Evolutionary conservation across 2,113 vertebrate species (phyloP).

Genomic region (Heteronetta atricapilla): DNA sequence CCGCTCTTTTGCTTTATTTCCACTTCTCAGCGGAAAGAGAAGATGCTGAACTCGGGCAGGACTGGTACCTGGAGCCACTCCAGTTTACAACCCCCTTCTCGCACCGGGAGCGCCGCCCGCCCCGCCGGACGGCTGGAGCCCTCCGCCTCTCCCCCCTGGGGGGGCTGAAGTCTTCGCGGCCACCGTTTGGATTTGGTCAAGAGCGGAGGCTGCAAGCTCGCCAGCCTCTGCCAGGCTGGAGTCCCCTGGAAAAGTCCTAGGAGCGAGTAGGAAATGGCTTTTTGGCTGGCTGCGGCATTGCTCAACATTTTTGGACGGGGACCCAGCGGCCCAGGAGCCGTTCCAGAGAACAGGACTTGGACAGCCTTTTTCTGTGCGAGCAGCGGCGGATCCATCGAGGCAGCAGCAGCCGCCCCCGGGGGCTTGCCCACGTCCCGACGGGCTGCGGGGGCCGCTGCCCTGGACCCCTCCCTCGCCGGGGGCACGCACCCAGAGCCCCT

Average conservation of each 20-base stretch:
- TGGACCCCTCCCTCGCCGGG: neutral
- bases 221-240: conserved; percentile 30
- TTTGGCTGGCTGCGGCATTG: conserved; percentile 70
- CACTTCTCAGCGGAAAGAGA: neutral
- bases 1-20: neutral
- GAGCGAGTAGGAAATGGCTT: conserved; percentile 75
- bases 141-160: neutral
- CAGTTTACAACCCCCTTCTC: conserved; percentile 8
- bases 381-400: neutral
- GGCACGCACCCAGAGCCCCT: neutral
- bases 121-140: neutral
- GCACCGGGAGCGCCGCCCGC: neutral
- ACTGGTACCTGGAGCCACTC: conserved; percentile 49
- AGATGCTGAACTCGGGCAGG: conserved; percentile 46
- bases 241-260: conserved; percentile 66
- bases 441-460: neutral
- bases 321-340: conserved; percentile 24
- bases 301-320: conserved; percentile 78
- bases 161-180: neutral
- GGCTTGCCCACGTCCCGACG: neutral
- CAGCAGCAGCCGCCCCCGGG: neutral
- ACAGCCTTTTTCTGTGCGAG: conserved; percentile 17
- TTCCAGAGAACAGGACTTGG: conserved; percentile 58
- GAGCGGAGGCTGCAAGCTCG: neutral
- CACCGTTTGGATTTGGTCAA: conserved; percentile 34